A percentile compares a stretch with the other conserved stretches of the same genome.
Evolutionary conservation across 2,888 invertebrate genomes (phyloP).

Genomic region (Mythimna loreyi): DNA sequence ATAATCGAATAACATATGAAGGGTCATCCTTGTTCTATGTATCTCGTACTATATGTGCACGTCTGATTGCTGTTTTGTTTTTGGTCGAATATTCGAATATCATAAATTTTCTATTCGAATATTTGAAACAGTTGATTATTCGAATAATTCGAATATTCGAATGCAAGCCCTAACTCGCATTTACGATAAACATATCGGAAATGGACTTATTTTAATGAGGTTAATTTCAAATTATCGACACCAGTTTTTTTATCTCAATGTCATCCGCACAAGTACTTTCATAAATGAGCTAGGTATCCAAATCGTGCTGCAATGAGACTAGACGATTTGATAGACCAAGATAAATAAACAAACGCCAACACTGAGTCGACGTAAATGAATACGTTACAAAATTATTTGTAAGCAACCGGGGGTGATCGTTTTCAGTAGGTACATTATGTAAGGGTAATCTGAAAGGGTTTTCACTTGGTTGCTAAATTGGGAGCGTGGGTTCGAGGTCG

Average conservation of each 20-base stretch:
- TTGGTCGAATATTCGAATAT: too few species aligned
- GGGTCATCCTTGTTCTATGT: too few species aligned
- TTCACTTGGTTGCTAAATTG: constrained; percentile 11
- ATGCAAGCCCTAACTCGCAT: too few species aligned
- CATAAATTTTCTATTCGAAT: too few species aligned
- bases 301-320: background rate
- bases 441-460: constrained; percentile 49
- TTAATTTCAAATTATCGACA: too few species aligned
- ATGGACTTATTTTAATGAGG: too few species aligned
- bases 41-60: too few species aligned
- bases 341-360: constrained; percentile 3
- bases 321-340: background rate
- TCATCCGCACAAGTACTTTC: too few species aligned
- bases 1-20: background rate
- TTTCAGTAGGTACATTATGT: constrained; percentile 20
- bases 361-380: constrained; percentile 11
- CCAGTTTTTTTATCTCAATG: too few species aligned
- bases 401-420: constrained; percentile 11
- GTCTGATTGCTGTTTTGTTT: too few species aligned
- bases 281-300: background rate
- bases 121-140: background rate
- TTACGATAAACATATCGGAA: too few species aligned
- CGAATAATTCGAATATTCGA: constrained; percentile 1
- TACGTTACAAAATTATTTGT: constrained; percentile 34
- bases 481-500: constrained; percentile 25